phyloP scores from a whole-genome alignment of 2,113 vertebrate genomes.

The Chionomys nivalis region DNA sequence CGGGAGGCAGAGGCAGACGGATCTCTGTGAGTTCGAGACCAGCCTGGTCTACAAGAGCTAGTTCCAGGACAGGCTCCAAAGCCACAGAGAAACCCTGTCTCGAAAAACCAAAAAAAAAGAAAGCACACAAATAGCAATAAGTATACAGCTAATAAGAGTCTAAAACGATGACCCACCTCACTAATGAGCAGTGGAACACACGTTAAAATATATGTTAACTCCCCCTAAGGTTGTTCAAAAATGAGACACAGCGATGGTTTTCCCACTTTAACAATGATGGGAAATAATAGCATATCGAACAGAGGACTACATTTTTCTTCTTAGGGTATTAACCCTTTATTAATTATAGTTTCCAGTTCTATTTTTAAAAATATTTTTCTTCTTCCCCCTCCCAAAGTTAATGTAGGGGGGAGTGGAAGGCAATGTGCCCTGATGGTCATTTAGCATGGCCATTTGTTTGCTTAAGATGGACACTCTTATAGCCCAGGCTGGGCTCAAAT shows the following conservation, averaged over 20 bases:
- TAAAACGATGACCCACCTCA: background rate
- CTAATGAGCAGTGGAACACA: background rate
- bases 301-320: background rate
- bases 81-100: too few species aligned
- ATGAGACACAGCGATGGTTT: background rate
- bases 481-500: background rate
- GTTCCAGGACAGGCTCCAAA: too few species aligned
- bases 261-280: background rate
- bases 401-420: background rate
- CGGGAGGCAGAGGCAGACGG: too few species aligned
- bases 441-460: background rate
- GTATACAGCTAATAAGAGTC: background rate
- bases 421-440: background rate
- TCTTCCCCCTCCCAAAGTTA: background rate
- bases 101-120: background rate
- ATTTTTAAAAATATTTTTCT: background rate
- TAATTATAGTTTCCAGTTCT: background rate
- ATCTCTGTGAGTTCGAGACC: too few species aligned
- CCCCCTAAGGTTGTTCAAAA: background rate
- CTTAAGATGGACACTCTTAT: background rate
- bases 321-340: background rate
- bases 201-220: background rate
- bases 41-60: too few species aligned
- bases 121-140: background rate
- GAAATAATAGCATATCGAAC: background rate